A percentile compares a stretch with the other conserved stretches of the same genome.
Evolutionary conservation across 2,888 invertebrate species (phyloP).

Genomic region (Coelogynopora nodosa): DNA sequence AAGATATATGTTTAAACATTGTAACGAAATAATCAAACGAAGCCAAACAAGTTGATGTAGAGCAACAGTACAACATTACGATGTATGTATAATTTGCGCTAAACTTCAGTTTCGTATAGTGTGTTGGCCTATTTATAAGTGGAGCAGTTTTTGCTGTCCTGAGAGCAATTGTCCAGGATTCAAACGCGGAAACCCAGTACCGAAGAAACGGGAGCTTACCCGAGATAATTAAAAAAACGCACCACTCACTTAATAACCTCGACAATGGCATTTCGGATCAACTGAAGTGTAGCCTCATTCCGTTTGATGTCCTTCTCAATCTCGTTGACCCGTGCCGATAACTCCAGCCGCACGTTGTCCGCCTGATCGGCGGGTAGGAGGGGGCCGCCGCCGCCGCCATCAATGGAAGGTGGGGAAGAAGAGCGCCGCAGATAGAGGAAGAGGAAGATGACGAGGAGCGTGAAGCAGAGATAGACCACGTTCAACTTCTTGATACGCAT

Average conservation of each 20-base stretch:
- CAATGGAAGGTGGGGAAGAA: background rate
- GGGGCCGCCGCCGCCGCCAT: background rate
- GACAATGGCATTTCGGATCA: background rate
- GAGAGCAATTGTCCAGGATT: too few relatives aligned
- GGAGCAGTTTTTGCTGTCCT: too few relatives aligned
- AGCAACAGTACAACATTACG: too few relatives aligned
- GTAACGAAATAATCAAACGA: too few relatives aligned
- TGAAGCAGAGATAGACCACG: background rate
- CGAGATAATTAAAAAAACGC: too few relatives aligned
- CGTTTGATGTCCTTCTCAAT: slow-evolving; percentile 6
- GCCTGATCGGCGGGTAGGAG: background rate
- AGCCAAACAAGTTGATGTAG: too few relatives aligned
- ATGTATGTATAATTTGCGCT: too few relatives aligned
- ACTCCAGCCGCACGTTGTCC: background rate
- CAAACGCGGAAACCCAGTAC: too few relatives aligned
- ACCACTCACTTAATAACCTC: background rate
- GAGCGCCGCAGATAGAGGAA: slow-evolving; percentile 19
- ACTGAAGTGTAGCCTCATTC: background rate
- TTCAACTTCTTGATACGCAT: background rate
- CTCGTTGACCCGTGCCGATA: background rate
- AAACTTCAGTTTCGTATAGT: too few relatives aligned
- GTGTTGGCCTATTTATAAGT: too few relatives aligned
- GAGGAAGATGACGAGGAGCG: background rate
- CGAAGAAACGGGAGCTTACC: too few relatives aligned
- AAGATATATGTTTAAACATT: too few relatives aligned